phyloP scores from a whole-genome alignment of 2,113 vertebrate species.

The Bubalus kerabau region DNA sequence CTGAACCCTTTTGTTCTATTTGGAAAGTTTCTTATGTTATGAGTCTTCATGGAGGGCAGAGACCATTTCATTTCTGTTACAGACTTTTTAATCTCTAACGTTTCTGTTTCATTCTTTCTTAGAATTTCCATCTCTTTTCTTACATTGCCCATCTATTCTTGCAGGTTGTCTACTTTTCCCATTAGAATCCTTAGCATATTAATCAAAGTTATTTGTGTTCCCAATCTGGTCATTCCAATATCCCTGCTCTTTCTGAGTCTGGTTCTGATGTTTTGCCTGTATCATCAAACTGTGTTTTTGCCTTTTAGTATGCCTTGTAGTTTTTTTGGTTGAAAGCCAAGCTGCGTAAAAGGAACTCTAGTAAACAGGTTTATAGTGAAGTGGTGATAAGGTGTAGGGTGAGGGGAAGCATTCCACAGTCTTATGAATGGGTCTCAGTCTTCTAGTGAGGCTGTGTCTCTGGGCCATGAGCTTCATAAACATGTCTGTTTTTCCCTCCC shows the following conservation, averaged over 20 bases:
- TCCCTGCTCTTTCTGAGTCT: neutral
- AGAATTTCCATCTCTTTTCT: neutral
- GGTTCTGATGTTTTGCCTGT: neutral
- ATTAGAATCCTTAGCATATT: neutral
- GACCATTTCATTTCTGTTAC: neutral
- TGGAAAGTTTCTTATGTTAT: neutral
- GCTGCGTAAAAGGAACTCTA: neutral
- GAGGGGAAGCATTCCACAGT: neutral
- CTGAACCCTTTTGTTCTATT: neutral
- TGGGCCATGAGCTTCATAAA: neutral
- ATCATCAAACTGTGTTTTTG: neutral
- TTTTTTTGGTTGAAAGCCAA: neutral
- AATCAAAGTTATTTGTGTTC: neutral
- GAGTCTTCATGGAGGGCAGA: neutral
- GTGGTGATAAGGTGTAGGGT: neutral
- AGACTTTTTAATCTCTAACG: neutral
- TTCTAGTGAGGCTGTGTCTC: neutral
- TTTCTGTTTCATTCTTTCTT: neutral
- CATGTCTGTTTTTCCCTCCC: neutral
- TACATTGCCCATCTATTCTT: neutral
- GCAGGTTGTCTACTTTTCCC: neutral
- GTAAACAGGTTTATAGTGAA: neutral
- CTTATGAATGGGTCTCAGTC: neutral
- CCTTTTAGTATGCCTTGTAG: neutral
- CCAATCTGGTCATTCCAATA: neutral